Evolutionary conservation across 2,888 invertebrate genomes (phyloP), one percentile per base, ranked within the genome.

Genomic region (Andrena flavipes): DNA sequence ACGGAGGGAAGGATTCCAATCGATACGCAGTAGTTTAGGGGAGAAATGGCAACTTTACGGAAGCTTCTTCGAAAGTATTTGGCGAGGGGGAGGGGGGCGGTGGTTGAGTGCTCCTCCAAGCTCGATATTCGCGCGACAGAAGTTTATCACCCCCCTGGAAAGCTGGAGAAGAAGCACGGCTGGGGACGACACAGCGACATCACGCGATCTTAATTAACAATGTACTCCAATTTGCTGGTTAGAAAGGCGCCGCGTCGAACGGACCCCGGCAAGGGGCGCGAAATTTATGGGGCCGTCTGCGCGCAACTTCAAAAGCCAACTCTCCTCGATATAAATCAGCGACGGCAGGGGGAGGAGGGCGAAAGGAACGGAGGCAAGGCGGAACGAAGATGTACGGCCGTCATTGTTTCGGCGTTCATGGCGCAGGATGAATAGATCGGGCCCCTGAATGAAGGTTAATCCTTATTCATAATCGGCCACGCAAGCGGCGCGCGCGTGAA

Each of bases 391-490:
- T 23, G 77, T 71, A 83, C 76, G 51, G 35, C 64, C 65, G 71
- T 81, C 63, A 84, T 87, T 88, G 88, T 87, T 84, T 87, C 84
- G 80, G 29, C 51, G 78, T 82, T 86, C 64, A 71, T 56, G 79
- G 79, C 60, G 67, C 62, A n/a, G 30, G 72, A 56, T 86, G 86
- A 87, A 87, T 86, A 80, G 88, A 67, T 75, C 79, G 62, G 51
- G 42, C 68, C 49, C 35, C 79, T 83, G 84, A 88, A 87, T 79
- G 81, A 86, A 90, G 71, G 87, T 90, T 90, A 90, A 91, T 91
- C 88, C 89, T 87, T 85, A 90, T 91, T 91, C 90, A 90, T 91
- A 91, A 91, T 91, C 88, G 85, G 59, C 26, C 64, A 68, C 80
- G 70, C 63, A 75, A 75, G 42, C 42, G 42, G 16, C 70, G 62